These are phyloP conservation scores for Pyrochroa serraticornis DNA, from an alignment of 2,888 invertebrate genomes.

Conservation along the genomic window DNA sequence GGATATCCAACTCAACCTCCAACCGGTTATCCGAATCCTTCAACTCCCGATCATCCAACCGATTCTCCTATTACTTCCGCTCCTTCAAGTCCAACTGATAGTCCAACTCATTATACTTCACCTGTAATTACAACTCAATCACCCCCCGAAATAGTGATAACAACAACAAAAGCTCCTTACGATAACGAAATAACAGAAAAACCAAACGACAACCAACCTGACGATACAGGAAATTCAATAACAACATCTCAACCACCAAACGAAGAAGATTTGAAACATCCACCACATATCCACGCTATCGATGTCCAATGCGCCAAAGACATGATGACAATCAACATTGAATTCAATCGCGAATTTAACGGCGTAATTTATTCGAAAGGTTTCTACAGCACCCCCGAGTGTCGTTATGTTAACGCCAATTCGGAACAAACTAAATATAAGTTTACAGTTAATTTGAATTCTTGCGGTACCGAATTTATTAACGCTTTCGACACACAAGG, in stretches of 20 bases:
- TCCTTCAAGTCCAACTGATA: slow-evolving; percentile 8
- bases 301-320: slow-evolving; percentile 81
- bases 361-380: slow-evolving; percentile 83
- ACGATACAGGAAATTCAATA: slow-evolving; percentile 16
- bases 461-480: slow-evolving; percentile 80
- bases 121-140: slow-evolving; percentile 21
- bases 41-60: slow-evolving; percentile 24
- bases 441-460: slow-evolving; percentile 76
- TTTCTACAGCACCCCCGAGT: slow-evolving; percentile 69
- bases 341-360: slow-evolving; percentile 77
- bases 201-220: slow-evolving; percentile 10
- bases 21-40: slow-evolving; percentile 14
- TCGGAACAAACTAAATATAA: slow-evolving; percentile 72
- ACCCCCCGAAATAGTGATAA: slow-evolving; percentile 20
- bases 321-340: slow-evolving; percentile 81
- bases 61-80: slow-evolving; percentile 24
- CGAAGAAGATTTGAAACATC: slow-evolving; percentile 71
- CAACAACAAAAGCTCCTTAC: slow-evolving; percentile 26
- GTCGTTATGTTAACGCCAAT: slow-evolving; percentile 75
- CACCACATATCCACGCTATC: slow-evolving; percentile 76
- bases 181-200: slow-evolving; percentile 28
- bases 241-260: slow-evolving; percentile 33
- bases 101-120: slow-evolving; percentile 30
- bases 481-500: slow-evolving; percentile 78
- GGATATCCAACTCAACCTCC: slow-evolving; percentile 18